These are phyloP conservation scores for Nannospalax galili DNA, from an alignment of 2,113 vertebrate genomes.

Conservation along the genomic window DNA sequence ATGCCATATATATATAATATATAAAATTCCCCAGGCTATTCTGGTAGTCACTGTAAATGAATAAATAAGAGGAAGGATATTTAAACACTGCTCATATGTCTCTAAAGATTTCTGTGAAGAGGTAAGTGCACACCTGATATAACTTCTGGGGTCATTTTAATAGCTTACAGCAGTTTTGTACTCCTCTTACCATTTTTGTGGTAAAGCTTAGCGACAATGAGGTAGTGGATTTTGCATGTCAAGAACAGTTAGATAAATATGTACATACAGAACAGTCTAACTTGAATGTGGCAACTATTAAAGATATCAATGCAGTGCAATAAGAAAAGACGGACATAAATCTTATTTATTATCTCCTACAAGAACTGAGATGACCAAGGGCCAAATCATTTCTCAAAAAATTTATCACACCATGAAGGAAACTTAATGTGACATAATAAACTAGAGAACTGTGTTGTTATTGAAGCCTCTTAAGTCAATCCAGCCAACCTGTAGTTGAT, in stretches of 20 bases:
- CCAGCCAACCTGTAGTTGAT: not conserved
- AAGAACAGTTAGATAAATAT: not conserved
- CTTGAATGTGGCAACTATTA: conserved; percentile 11
- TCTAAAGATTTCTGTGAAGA: not conserved
- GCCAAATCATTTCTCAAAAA: conserved; percentile 50
- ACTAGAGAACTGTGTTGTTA: not conserved
- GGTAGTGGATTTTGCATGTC: not conserved
- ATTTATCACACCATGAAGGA: not conserved
- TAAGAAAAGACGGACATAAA: not conserved
- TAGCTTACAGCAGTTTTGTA: not conserved
- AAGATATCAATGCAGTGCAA: not conserved
- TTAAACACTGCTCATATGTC: not conserved
- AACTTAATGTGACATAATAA: not conserved
- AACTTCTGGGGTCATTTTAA: not conserved
- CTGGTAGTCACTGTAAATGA: conserved; percentile 27
- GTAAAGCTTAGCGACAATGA: not conserved
- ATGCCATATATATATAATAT: not conserved
- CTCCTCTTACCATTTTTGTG: not conserved
- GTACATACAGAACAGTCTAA: not conserved
- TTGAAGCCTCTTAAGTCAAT: not conserved
- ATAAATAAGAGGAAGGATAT: conserved; percentile 27
- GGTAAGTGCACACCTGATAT: not conserved
- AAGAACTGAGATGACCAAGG: conserved; percentile 8
- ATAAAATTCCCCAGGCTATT: not conserved
- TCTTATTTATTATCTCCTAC: not conserved